Evolutionary conservation across 2,888 invertebrate species (phyloP).

Genomic region (Andrena marginata): DNA sequence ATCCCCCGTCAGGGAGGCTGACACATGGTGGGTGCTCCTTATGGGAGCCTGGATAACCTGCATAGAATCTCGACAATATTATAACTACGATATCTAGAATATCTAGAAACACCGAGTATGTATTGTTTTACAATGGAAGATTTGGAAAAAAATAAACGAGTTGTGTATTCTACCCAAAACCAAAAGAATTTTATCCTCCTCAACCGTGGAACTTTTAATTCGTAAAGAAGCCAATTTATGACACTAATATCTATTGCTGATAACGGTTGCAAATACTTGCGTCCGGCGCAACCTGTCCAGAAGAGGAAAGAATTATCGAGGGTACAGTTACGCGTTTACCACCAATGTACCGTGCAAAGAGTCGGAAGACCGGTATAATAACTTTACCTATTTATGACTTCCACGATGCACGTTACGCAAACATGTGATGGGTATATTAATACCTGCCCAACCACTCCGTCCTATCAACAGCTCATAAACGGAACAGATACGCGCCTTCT

Average conservation of each 20-base stretch:
- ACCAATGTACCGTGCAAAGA: neutral
- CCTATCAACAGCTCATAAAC: constrained; percentile 5
- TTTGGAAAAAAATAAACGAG: too few relatives aligned
- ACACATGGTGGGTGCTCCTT: too few relatives aligned
- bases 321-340: neutral
- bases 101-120: too few relatives aligned
- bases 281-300: neutral
- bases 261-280: neutral
- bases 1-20: too few relatives aligned
- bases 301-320: neutral
- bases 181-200: too few relatives aligned
- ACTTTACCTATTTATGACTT: constrained; percentile 17
- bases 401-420: neutral
- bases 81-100: too few relatives aligned
- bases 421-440: constrained; percentile 17
- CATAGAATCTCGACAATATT: too few relatives aligned
- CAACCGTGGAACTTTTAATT: neutral
- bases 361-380: neutral
- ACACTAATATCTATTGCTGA: neutral
- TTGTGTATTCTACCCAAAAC: too few relatives aligned
- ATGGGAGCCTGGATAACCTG: too few relatives aligned
- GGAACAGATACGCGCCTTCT: neutral
- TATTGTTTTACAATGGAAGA: too few relatives aligned
- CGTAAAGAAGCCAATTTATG: neutral
- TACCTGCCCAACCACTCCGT: constrained; percentile 26